Conservation (phyloP, 2,888 invertebrate species). For the Merodon equestris region DNA sequence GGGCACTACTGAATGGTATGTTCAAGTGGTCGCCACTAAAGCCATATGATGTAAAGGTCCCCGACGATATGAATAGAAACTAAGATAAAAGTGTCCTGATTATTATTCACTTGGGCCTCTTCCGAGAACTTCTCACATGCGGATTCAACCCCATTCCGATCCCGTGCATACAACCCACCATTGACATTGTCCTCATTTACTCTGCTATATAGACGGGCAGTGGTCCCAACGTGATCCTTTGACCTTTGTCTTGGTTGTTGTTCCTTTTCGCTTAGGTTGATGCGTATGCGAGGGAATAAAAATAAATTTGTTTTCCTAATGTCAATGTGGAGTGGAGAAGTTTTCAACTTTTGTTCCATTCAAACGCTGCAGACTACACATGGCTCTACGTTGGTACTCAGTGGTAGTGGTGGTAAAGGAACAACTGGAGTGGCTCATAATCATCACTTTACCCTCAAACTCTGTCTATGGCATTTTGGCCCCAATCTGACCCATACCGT, state of each 20-base stretch:
- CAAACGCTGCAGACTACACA: neutral
- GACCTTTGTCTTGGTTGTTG: slow-evolving; percentile 57
- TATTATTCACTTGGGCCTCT: slow-evolving; percentile 68
- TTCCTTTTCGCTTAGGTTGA: slow-evolving; percentile 37
- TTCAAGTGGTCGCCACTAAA: slow-evolving; percentile 45
- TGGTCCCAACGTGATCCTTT: slow-evolving; percentile 51
- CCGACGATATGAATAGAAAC: slow-evolving; percentile 66
- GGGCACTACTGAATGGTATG: slow-evolving; percentile 32
- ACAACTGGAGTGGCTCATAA: slow-evolving; percentile 34
- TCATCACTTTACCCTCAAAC: neutral
- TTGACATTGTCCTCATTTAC: slow-evolving; percentile 27
- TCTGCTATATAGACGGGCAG: neutral
- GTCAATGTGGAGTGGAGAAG: slow-evolving; percentile 44
- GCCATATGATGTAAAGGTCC: slow-evolving; percentile 57
- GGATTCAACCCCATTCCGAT: neutral
- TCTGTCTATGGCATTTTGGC: slow-evolving; percentile 19
- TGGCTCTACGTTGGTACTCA: neutral
- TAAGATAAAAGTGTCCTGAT: slow-evolving; percentile 68
- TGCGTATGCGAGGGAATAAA: slow-evolving; percentile 65
- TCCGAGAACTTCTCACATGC: slow-evolving; percentile 38
- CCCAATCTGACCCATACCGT: slow-evolving; percentile 25
- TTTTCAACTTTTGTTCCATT: slow-evolving; percentile 55
- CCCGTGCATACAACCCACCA: slow-evolving; percentile 1
- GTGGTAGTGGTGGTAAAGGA: neutral
- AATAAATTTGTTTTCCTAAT: slow-evolving; percentile 68